A percentile compares a stretch with the other conserved stretches of the same genome.
Evolutionary conservation across 2,113 vertebrate species (phyloP).

Genomic region (Morone chrysops): DNA sequence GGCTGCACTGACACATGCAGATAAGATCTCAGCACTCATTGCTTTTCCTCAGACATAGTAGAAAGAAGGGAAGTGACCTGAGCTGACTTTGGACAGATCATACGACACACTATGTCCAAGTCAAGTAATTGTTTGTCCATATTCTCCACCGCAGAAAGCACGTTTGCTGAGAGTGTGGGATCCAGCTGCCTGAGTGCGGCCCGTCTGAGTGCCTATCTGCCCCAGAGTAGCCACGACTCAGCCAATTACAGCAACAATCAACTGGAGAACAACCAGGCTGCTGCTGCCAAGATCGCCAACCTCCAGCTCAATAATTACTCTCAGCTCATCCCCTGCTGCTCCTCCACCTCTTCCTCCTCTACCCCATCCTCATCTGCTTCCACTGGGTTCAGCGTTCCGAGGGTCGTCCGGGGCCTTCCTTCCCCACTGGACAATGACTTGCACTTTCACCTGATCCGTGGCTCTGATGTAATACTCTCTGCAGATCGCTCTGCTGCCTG

Average conservation of each 20-base stretch:
- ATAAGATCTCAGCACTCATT: neutral
- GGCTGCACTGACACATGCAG: neutral
- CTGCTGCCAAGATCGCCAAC: conserved; percentile 92
- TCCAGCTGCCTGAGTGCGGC: conserved; percentile 90
- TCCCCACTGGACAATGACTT: conserved; percentile 92
- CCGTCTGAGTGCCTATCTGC: conserved; percentile 94
- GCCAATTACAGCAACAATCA: conserved; percentile 99
- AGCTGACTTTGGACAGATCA: conserved; percentile 3
- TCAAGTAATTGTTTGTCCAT: conserved; percentile 24
- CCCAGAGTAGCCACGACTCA: conserved; percentile 95
- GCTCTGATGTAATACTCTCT: conserved; percentile 92
- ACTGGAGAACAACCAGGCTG: conserved; percentile 96
- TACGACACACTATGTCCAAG: neutral
- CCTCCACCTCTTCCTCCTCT: conserved; percentile 68
- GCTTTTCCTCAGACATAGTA: neutral
- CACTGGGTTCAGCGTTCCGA: conserved; percentile 70
- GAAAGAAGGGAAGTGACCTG: neutral
- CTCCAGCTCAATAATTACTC: conserved; percentile 89
- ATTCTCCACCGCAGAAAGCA: conserved; percentile 88
- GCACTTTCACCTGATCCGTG: conserved; percentile 93
- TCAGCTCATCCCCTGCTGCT: conserved; percentile 91
- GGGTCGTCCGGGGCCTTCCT: conserved; percentile 69
- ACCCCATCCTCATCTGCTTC: conserved; percentile 73
- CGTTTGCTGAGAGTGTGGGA: conserved; percentile 94
- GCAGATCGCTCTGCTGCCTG: conserved; percentile 92